These are phyloP conservation scores for Chiloscyllium plagiosum DNA, from an alignment of 2,113 vertebrate species.

Conservation along the genomic window DNA sequence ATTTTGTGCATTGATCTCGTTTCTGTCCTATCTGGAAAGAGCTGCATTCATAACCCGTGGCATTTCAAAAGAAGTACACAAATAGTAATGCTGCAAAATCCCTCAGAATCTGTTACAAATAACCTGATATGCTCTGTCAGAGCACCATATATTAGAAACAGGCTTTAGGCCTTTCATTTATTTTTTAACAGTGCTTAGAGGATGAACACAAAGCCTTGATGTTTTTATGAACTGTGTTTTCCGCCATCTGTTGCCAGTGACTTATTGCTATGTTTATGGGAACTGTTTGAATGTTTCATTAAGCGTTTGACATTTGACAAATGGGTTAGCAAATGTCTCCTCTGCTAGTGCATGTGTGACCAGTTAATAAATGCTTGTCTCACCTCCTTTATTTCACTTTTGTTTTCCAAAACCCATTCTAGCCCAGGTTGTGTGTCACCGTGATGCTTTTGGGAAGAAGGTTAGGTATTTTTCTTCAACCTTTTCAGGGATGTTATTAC, in stretches of 20 bases:
- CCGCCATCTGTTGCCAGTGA: background rate
- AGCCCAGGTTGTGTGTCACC: background rate
- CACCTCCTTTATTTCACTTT: background rate
- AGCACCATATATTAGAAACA: background rate
- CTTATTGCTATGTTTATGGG: constrained; percentile 15
- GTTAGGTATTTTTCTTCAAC: too few species aligned
- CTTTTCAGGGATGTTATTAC: too few species aligned
- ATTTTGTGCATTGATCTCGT: background rate
- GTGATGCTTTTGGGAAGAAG: background rate
- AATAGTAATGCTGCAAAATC: background rate
- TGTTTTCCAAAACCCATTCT: background rate
- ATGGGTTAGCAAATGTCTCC: background rate
- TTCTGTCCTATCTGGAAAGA: background rate
- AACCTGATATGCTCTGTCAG: background rate
- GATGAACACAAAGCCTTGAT: background rate
- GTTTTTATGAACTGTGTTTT: background rate
- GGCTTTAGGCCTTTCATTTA: background rate
- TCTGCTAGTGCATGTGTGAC: background rate
- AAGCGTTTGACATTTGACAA: background rate
- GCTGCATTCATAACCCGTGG: background rate
- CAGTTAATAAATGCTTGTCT: background rate
- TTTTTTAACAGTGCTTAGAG: background rate
- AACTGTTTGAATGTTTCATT: constrained; percentile 19
- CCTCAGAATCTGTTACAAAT: background rate
- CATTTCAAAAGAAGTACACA: background rate